Base-by-base conservation (phyloP, 2,888 invertebrate species). In the Stenchaetothrips biformis region DNA sequence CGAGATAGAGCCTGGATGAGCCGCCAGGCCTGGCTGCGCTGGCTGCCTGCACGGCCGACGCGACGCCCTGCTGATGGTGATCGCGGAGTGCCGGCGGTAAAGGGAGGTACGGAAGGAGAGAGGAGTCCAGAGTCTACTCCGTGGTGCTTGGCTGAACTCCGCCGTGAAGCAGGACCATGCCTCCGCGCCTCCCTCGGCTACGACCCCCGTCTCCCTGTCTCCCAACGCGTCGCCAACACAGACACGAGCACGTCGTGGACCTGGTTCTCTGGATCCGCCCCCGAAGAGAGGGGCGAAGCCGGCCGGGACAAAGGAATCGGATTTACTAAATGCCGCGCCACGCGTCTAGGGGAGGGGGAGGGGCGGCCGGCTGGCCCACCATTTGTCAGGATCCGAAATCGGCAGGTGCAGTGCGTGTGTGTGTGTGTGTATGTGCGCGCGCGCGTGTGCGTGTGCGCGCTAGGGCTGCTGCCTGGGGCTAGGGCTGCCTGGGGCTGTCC, bases 301-400 rank as follows among this genome's bases (percentile, higher is more conserved):
- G 53, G 53, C 53, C 13, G 53, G 67, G 67, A 74, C 67, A 74
- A 74, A 25, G 11, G 67, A 11, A 37, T 37, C 37, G 37, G 37
- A 37, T 37, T 37, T 37, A n/a, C n/a, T n/a, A n/a, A 37, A 37
- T 37, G 37, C 37, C 37, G 37, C 37, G 37, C 37, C 37, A 37
- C 37, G 37, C 37, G 25, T 25, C 4, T 25, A 7, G 53, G 53
- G 53, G 6, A 21, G 67, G n/a, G 62, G 62, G 62, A n/a, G 62
- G 62, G 6, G 67, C 7, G 67, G 67, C 7, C 21, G 67, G 67
- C 21, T 25, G 25, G 25, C 67, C 67, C 21, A 74, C 67, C 67
- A 74, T 74, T 74, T 74, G 67, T 74, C 67, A 74, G 25, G 11
- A 21, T 74, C 67, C 67, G 67, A 74, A 74, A 74, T 74, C 67